These are phyloP conservation scores for Melopsittacus undulatus DNA, from an alignment of 2,797 vertebrate genomes.

Conservation along the genomic window DNA sequence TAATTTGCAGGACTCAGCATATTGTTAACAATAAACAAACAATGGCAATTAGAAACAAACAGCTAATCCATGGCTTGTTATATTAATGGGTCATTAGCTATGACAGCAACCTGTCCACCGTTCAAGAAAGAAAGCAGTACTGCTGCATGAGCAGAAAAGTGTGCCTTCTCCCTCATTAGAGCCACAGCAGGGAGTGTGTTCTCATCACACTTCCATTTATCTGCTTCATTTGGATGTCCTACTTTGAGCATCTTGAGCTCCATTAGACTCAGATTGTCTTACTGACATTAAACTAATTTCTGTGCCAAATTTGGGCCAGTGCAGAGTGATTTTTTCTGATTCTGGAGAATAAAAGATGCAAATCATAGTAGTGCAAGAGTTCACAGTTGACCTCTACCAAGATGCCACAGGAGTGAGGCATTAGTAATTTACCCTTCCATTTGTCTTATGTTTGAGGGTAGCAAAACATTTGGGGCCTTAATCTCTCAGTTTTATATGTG, in stretches of 20 bases:
- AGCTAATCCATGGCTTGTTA: background rate
- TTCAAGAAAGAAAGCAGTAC: background rate
- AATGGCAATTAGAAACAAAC: conserved; percentile 14
- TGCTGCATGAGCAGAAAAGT: conserved; percentile 26
- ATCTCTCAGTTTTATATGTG: background rate
- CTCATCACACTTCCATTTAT: conserved; percentile 36
- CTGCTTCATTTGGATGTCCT: conserved; percentile 30
- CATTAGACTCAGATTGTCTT: background rate
- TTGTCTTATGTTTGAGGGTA: background rate
- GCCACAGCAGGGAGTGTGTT: background rate
- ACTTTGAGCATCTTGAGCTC: conserved; percentile 29
- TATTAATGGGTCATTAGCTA: conserved; percentile 5
- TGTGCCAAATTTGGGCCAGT: background rate
- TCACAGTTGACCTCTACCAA: background rate
- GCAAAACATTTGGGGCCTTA: background rate
- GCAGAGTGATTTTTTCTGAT: background rate
- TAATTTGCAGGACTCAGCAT: background rate
- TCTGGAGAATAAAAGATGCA: background rate
- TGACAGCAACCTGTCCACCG: conserved; percentile 27
- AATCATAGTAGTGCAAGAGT: background rate
- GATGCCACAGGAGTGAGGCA: background rate
- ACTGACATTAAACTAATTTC: conserved; percentile 23
- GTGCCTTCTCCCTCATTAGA: conserved; percentile 43
- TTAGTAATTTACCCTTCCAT: background rate
- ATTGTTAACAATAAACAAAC: conserved; percentile 10